Evolutionary conservation across 2,888 invertebrate species (phyloP).

Genomic region (Cataglyphis albicans): DNA sequence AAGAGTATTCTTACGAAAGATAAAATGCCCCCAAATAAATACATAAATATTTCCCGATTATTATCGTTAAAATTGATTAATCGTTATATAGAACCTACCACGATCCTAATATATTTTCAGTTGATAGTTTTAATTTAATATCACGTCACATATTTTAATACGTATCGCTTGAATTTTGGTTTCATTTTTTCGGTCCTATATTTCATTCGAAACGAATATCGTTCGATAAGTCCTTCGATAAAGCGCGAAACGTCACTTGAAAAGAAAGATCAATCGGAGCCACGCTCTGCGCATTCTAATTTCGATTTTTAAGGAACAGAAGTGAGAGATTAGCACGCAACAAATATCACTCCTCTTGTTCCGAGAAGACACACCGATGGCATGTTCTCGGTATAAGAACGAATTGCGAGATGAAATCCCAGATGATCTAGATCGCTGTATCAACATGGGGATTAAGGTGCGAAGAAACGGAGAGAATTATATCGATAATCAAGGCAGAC

Average conservation of each 20-base stretch:
- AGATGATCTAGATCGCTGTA: constrained; percentile 16
- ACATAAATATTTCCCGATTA: constrained; percentile 27
- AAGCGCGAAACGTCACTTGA: constrained; percentile 27
- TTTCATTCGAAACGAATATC: constrained; percentile 32
- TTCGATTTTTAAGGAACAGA: constrained; percentile 11
- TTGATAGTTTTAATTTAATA: constrained; percentile 51
- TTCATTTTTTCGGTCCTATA: constrained; percentile 20
- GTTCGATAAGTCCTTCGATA: constrained; percentile 26
- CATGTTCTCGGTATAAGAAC: not conserved
- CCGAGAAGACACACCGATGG: not conserved
- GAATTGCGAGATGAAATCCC: constrained; percentile 23
- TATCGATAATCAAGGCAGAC: constrained; percentile 50
- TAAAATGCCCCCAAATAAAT: constrained; percentile 37
- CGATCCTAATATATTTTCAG: constrained; percentile 36
- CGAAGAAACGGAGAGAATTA: constrained; percentile 18
- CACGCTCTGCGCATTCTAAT: constrained; percentile 15
- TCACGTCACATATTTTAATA: constrained; percentile 41
- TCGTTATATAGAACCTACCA: constrained; percentile 15
- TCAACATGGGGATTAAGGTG: constrained; percentile 11
- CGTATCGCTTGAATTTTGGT: constrained; percentile 42
- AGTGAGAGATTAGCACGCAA: constrained; percentile 1
- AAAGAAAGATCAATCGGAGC: constrained; percentile 25
- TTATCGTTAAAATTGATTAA: constrained; percentile 42
- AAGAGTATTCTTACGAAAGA: constrained; percentile 37
- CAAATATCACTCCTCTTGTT: constrained; percentile 3